Evolutionary conservation across 2,888 invertebrate genomes (phyloP).

Genomic region (Uropetala carovei): DNA sequence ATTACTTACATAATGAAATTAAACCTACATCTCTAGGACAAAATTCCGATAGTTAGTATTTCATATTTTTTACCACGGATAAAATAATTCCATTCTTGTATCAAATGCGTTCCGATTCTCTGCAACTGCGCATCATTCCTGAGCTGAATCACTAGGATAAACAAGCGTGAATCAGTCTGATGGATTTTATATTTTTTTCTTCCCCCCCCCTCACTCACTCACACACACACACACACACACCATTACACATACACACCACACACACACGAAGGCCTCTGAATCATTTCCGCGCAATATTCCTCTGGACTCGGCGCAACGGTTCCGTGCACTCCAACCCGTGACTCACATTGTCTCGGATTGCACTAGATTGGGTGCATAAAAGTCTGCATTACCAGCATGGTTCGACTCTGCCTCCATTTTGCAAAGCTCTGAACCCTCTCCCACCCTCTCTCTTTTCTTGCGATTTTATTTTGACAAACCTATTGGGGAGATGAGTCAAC

Average conservation of each 20-base stretch:
- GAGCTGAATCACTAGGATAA: background rate
- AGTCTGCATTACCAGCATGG: background rate
- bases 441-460: background rate
- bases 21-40: no score
- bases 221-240: no score
- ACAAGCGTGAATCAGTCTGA: no score
- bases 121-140: background rate
- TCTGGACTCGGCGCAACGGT: background rate
- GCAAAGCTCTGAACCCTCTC: background rate
- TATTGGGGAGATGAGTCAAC: conserved; percentile 21
- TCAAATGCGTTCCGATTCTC: no score
- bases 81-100: no score
- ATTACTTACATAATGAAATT: no score
- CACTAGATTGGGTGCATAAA: background rate
- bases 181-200: no score
- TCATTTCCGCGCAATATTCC: conserved; percentile 20
- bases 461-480: conserved; percentile 42
- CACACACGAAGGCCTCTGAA: background rate
- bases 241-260: no score
- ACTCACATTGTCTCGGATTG: conserved; percentile 12
- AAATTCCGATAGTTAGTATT: no score
- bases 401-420: background rate
- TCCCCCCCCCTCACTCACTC: no score
- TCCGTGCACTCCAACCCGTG: background rate
- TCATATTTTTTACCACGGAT: no score